Evolutionary conservation across 1,140 invertebrate species (phyloP).

Genomic region (Ladona fulva): DNA sequence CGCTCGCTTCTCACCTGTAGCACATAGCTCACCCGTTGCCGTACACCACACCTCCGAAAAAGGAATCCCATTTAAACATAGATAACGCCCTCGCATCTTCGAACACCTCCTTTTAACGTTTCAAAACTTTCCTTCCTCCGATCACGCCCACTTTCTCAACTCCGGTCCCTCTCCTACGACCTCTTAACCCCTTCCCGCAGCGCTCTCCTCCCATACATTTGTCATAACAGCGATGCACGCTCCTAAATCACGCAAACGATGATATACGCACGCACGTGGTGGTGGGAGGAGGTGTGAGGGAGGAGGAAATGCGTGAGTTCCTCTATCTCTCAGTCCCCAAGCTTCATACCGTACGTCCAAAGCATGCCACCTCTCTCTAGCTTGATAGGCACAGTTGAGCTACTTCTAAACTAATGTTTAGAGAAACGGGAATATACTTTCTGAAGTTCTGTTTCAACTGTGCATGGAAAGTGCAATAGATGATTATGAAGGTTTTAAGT

Average conservation of each 20-base stretch:
- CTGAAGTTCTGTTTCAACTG: too few species aligned
- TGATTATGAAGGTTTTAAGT: too few species aligned
- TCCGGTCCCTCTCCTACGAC: neutral
- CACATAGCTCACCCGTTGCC: too few species aligned
- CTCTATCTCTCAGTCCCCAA: neutral
- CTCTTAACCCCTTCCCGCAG: neutral
- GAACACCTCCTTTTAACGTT: too few species aligned
- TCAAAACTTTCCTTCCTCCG: neutral
- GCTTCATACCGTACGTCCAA: neutral
- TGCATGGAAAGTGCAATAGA: too few species aligned
- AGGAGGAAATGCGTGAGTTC: neutral
- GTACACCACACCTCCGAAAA: too few species aligned
- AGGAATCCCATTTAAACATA: too few species aligned
- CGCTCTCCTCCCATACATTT: neutral
- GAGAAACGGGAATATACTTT: too few species aligned
- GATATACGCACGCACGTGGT: neutral
- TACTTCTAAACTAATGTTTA: too few species aligned
- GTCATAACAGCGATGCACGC: conserved; percentile 7
- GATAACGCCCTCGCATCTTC: too few species aligned
- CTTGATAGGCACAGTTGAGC: neutral
- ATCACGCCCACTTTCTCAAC: neutral
- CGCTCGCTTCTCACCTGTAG: too few species aligned
- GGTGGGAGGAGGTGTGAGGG: too few species aligned
- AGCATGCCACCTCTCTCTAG: neutral
- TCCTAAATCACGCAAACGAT: conserved; percentile 9